Percentiles rank a stretch among this genome's conserved stretches.
Evolutionary conservation across 1,140 invertebrate species (phyloP).

Genomic region (Hesperophylax magnus): DNA sequence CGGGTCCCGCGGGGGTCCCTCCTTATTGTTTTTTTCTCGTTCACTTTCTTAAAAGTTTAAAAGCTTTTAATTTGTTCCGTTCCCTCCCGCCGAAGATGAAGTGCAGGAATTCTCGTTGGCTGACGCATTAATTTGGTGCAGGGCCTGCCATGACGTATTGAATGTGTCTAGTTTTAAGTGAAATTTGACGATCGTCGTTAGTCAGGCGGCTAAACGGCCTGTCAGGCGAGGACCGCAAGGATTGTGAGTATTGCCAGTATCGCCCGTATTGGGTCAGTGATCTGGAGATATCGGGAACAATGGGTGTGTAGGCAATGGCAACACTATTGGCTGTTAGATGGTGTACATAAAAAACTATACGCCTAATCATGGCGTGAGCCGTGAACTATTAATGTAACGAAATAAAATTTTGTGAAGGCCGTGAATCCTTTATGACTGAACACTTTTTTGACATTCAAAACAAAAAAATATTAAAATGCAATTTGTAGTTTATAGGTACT

Average conservation of each 20-base stretch:
- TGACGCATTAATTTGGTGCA: constrained; percentile 51
- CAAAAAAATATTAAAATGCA: no score
- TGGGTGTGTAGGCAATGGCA: constrained; percentile 20
- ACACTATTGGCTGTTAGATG: not conserved
- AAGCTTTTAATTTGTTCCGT: constrained; percentile 57
- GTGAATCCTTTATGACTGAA: no score
- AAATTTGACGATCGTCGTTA: constrained; percentile 46
- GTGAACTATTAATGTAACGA: no score
- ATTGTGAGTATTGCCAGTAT: not conserved
- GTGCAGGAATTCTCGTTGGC: constrained; percentile 51
- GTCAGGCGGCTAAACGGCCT: constrained; percentile 49
- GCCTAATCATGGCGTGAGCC: no score
- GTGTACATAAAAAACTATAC: no score
- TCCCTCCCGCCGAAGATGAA: constrained; percentile 45
- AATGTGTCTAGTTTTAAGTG: constrained; percentile 48
- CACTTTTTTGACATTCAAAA: no score
- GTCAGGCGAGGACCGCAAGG: constrained; percentile 26
- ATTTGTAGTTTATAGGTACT: no score
- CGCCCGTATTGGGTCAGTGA: constrained; percentile 16
- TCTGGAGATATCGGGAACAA: constrained; percentile 7
- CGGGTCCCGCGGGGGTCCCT: constrained; percentile 42
- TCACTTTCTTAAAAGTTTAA: constrained; percentile 55
- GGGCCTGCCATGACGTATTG: constrained; percentile 47
- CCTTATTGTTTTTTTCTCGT: constrained; percentile 52
- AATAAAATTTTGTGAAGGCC: no score